A percentile compares a stretch with the other conserved stretches of the same genome.
These are phyloP conservation scores for Lasioglossum malachurum DNA, from an alignment of 2,888 invertebrate genomes.

Conservation along the genomic window DNA sequence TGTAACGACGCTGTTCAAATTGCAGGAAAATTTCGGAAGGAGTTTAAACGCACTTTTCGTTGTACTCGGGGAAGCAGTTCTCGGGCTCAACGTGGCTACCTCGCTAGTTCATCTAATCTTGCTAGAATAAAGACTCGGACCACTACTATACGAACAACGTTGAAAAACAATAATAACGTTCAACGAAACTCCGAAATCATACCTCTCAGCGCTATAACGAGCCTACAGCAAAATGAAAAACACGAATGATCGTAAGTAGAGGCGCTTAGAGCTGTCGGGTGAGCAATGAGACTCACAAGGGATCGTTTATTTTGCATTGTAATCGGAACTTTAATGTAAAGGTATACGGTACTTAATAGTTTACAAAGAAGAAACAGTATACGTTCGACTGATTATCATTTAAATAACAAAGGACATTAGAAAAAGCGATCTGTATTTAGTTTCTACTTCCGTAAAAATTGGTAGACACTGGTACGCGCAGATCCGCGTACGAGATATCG, in stretches of 20 bases:
- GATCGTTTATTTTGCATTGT: constrained; percentile 38
- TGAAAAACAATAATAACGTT: constrained; percentile 75
- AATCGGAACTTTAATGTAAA: constrained; percentile 38
- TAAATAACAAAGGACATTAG: constrained; percentile 25
- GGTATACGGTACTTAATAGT: constrained; percentile 28
- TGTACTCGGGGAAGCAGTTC: constrained; percentile 66
- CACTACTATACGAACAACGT: constrained; percentile 68
- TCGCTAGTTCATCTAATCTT: constrained; percentile 68
- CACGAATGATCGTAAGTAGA: constrained; percentile 40
- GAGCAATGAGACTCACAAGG: constrained; percentile 17
- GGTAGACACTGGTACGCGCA: neutral
- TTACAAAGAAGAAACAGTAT: constrained; percentile 17
- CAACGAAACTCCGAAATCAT: constrained; percentile 79
- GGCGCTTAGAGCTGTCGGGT: neutral
- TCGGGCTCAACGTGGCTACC: constrained; percentile 70
- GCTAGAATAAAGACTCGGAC: constrained; percentile 58
- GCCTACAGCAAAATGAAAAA: constrained; percentile 66
- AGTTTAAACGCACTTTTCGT: constrained; percentile 84
- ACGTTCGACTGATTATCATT: constrained; percentile 18
- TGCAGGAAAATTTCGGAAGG: constrained; percentile 85
- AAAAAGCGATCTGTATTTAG: constrained; percentile 33
- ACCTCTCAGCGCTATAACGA: constrained; percentile 76
- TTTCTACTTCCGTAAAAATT: constrained; percentile 36
- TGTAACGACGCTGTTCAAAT: constrained; percentile 44
- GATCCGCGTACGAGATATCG: neutral